phyloP scores from a whole-genome alignment of 2,888 invertebrate genomes.

The Heliconius hortense region DNA sequence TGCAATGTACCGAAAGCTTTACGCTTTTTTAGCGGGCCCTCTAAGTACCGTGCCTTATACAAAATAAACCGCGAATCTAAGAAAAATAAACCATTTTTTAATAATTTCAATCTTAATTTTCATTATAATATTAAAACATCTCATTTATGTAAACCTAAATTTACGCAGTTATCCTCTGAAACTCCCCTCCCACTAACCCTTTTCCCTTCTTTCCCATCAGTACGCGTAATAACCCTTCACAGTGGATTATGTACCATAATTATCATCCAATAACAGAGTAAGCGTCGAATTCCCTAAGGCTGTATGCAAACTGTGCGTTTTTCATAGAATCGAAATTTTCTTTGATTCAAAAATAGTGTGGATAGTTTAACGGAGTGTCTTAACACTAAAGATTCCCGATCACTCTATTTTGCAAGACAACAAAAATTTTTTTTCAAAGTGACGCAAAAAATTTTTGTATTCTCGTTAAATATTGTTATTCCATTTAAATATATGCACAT shows the following conservation, averaged over 20 bases:
- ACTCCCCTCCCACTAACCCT: not conserved
- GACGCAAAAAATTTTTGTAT: no score
- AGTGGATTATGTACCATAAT: conserved; percentile 25
- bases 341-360: not conserved
- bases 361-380: not conserved
- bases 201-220: not conserved
- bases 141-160: not conserved
- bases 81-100: not conserved
- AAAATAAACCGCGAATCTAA: not conserved
- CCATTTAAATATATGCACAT: not conserved
- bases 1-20: no score
- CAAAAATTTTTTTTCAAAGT: no score
- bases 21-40: no score
- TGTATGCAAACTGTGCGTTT: conserved; percentile 12
- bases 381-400: not conserved
- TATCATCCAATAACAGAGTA: conserved; percentile 23
- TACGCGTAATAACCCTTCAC: conserved; percentile 14
- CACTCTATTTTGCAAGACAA: not conserved
- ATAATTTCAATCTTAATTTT: not conserved
- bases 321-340: not conserved
- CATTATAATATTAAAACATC: not conserved
- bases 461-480: not conserved
- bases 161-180: not conserved
- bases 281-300: conserved; percentile 23
- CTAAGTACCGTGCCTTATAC: no score